Evolutionary conservation across 64 coral and sea anemone genomes (phyloP), one percentile per base, ranked within the genome.

Genomic region (Astreopora myriophthalma): DNA sequence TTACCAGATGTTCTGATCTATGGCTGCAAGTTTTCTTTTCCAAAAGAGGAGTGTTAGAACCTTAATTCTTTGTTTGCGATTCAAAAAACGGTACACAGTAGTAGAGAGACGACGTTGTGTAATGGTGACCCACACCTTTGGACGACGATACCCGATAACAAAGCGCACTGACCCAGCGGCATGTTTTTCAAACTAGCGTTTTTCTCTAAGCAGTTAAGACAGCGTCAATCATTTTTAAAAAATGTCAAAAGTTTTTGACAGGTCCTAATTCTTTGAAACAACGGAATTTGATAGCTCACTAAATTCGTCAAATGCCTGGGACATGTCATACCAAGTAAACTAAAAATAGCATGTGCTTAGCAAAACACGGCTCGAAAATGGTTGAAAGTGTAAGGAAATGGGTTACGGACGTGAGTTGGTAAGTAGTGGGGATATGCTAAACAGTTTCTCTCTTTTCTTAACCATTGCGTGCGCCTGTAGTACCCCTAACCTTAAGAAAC

Each of bases 231-330:
- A 83, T 63, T 11, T 61, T 37, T 24, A 23, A 38, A 37, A 25
- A 20, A 35, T 38, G 31, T 28, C 52, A 83, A 83, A 83, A 83
- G 79, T 83, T 83, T 83, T 83, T 83, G 79, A 83, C 79, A 83
- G 79, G 48, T 79, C 13, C 19, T 31, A 79, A 57, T 79, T 57
- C 48, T 37, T 65, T 30, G 76, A 52, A 80, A 80, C 51, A 52
- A 34, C 29, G 30, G 5, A 70, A 70, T 70, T 3, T 60, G 76
- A 80, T 80, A 80, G 52, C 25, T 34, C 4, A 27, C 6, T 83
- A 5, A 35, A 73, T 73, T 73, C 70, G 16, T 64, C 19, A 39
- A 37, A 83, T 64, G 30, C 34, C 33, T 37, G 17, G 19, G 32
- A 65, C 48, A 80, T 38, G 49, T 64, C 51, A 23, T 8, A 37